Conservation (phyloP, 2,888 invertebrate species). For the Tetanocera ferruginea region DNA sequence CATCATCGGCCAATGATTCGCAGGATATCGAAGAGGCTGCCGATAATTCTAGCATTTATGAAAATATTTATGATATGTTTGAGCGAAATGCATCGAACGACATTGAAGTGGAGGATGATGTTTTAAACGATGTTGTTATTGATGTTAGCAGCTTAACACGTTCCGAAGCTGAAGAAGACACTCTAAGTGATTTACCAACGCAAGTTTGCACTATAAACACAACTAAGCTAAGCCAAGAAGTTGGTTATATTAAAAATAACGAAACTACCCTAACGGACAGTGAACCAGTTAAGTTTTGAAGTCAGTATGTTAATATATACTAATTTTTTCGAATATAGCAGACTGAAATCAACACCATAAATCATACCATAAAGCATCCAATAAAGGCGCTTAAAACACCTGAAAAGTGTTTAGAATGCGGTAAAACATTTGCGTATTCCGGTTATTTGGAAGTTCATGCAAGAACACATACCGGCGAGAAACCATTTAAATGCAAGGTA, state of each 20-base stretch:
- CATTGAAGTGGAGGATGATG: slow-evolving; percentile 56
- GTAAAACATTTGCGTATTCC: slow-evolving; percentile 57
- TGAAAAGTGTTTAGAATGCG: slow-evolving; percentile 59
- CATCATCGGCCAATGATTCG: slow-evolving; percentile 30
- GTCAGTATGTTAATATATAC: background rate
- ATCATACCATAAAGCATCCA: background rate
- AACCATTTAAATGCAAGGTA: slow-evolving; percentile 60
- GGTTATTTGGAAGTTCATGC: slow-evolving; percentile 61
- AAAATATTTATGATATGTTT: slow-evolving; percentile 59
- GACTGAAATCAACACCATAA: background rate
- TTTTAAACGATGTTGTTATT: slow-evolving; percentile 59
- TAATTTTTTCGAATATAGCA: background rate
- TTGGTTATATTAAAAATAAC: background rate
- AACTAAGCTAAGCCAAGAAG: background rate
- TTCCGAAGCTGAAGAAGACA: slow-evolving; percentile 58
- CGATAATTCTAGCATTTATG: slow-evolving; percentile 53
- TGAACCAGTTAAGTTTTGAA: background rate
- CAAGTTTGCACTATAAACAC: slow-evolving; percentile 9
- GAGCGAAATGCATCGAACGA: slow-evolving; percentile 53
- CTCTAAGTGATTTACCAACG: slow-evolving; percentile 53
- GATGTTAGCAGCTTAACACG: slow-evolving; percentile 59
- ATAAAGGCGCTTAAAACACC: slow-evolving; percentile 51
- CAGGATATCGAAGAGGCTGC: slow-evolving; percentile 46
- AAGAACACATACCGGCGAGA: slow-evolving; percentile 60
- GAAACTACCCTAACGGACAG: background rate